Base-by-base conservation (phyloP, 2,888 invertebrate genomes). In the Phania funesta region DNA sequence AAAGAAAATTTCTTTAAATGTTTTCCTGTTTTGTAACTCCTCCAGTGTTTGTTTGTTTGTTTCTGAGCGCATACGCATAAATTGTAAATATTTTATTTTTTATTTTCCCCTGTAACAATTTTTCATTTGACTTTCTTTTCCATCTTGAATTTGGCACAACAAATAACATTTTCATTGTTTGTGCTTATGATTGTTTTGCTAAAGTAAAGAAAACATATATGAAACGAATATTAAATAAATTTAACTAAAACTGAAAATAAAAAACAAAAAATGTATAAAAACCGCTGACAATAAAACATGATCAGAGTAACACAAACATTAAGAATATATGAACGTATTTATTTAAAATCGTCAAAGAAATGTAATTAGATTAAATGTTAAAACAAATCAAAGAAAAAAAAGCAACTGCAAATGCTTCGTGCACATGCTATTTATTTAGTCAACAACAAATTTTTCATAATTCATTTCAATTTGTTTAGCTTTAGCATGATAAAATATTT, bases 251-350 rank as follows among this genome's bases (percentile, higher is more conserved):
- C 3, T 44, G 4, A 64, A 74, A 18, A 35, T 4, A 35, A 24
- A 26, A 52, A 13, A n/a, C n/a, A n/a, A 18, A 13, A 35, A 20
- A 60, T 74, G n/a, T 60, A 56, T 54, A 75, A 80, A 80, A 70
- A 62, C 48, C 62, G 68, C 75, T 75, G 68, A 80, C 74, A 80
- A 80, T 80, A 80, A 79, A 44, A 52, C 38, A 48, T 60, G 62
- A 68, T 60, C 73, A 74, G 62, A 74, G 54, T 62, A 80, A 68
- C 29, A 56, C 41, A 74, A 80, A 64, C 1, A 22, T 58, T 56
- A 50, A 62, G 9, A 41, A 68, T 46, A 68, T 44, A 38, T 41
- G 16, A 41, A 56, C n/a, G 32, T 24, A 32, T 52, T 24, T 16
- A 46, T 24, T 29, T 24, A 20, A 48, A 68, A 62, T 32, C 24